A percentile compares a stretch with the other conserved stretches of the same genome.
Conservation (phyloP, 30 jellyfish, hydroid and myxozoan species). For the Haliclystus octoradiatus region DNA sequence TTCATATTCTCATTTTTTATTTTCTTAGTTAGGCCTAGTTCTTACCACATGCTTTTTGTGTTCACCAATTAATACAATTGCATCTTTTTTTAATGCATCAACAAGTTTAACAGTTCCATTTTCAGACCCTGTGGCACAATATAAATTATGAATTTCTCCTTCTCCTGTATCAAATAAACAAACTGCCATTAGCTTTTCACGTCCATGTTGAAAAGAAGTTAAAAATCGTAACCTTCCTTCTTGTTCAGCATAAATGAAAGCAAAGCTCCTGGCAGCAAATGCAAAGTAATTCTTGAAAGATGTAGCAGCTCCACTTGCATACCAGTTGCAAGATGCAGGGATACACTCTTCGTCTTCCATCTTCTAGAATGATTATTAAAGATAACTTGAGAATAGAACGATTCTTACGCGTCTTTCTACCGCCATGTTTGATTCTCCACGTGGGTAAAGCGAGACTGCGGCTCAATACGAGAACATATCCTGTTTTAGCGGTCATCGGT, state of each 20-base stretch:
- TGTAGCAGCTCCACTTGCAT: conserved; percentile 1
- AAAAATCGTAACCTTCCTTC: not conserved
- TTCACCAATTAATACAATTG: not conserved
- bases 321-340: not conserved
- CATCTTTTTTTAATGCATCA: not conserved
- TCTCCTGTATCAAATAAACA: not conserved
- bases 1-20: too few species aligned
- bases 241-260: not conserved
- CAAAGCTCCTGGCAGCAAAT: not conserved
- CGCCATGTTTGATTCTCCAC: too few species aligned
- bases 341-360: not conserved
- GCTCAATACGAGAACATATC: too few species aligned
- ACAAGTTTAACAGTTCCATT: not conserved
- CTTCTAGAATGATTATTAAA: too few species aligned
- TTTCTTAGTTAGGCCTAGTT: too few species aligned
- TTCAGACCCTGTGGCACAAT: not conserved
- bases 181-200: not conserved
- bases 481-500: too few species aligned
- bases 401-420: too few species aligned
- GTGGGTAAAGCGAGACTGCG: too few species aligned
- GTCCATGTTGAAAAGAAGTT: not conserved
- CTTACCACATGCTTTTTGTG: not conserved
- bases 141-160: not conserved
- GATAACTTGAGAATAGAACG: too few species aligned
- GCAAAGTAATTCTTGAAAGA: not conserved